Evolutionary conservation across 2,888 invertebrate species (phyloP).

Genomic region (Eledone cirrhosa): DNA sequence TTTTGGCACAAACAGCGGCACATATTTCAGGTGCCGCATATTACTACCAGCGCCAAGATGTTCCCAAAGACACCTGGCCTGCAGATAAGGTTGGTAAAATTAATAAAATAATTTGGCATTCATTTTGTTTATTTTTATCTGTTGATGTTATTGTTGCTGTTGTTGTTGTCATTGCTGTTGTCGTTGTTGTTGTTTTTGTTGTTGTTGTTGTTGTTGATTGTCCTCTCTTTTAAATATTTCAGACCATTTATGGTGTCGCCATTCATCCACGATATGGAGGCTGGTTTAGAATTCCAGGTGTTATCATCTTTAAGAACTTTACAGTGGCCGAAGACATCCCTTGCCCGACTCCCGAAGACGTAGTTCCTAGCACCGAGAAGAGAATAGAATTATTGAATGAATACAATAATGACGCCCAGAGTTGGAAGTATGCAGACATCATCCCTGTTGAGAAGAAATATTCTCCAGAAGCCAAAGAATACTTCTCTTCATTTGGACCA

Average conservation of each 20-base stretch:
- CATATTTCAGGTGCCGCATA: too few relatives aligned
- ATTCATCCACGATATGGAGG: slow-evolving; percentile 7
- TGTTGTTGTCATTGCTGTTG: too few relatives aligned
- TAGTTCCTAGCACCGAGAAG: neutral
- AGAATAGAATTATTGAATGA: neutral
- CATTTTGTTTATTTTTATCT: too few relatives aligned
- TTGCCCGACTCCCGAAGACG: neutral
- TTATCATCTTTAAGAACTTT: neutral
- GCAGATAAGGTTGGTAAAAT: too few relatives aligned
- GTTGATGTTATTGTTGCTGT: too few relatives aligned
- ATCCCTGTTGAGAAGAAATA: slow-evolving; percentile 3
- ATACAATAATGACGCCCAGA: neutral
- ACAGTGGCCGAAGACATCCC: neutral
- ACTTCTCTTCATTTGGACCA: neutral
- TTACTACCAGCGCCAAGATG: too few relatives aligned
- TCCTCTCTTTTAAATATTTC: neutral
- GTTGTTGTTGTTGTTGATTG: too few relatives aligned
- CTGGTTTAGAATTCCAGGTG: neutral
- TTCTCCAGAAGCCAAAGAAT: neutral
- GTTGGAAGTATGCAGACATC: neutral
- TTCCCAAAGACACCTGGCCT: too few relatives aligned
- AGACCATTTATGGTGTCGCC: neutral
- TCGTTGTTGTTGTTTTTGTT: too few relatives aligned
- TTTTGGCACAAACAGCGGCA: too few relatives aligned
- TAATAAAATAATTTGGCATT: too few relatives aligned